Evolutionary conservation across 2,113 vertebrate species (phyloP), one percentile per base, ranked within the genome.

Genomic region (Datnioides undecimradiatus): DNA sequence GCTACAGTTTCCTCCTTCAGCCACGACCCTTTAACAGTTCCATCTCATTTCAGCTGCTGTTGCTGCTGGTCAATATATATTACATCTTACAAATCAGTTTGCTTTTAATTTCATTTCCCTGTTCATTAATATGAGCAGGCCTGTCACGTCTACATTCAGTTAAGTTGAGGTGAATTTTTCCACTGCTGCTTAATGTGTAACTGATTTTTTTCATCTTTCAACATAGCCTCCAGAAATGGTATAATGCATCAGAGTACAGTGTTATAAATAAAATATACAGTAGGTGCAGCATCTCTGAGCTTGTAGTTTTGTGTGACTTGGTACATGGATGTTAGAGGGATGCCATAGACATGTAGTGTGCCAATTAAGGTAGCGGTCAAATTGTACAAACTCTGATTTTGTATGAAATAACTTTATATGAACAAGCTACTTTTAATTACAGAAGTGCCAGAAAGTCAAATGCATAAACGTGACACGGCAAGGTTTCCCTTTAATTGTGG

Each of bases 341-440:
- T 84, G 73, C 77, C 72, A 48, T 85, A 86, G 72, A 86, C 57
- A 34, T 87, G 82, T 87, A 67, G 82, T 51, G 84, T 91, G 88
- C 87, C 82, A 83, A 77, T 71, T 86, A 70, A 80, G 78, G 85
- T 91, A 85, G 89, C 71, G 74, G 87, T 90, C 21, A 46, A 78
- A 89, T 65, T 91, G 84, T 88, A 88, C 65, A 91, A 88, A 90
- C 34, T 29, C 79, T 79, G 73, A 85, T 92, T 92, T 93, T 92
- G 77, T 91, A 92, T 88, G 71, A 72, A 80, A 77, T 67, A 76
- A 85, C 70, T 89, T 91, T 90, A 76, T 90, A 92, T 83, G 64
- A 84, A 82, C 29, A 46, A 86, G 58, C 63, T 83, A 79, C 82
- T 89, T 87, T 92, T 89, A 80, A 87, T 82, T 77, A 83, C 74